Percentiles rank a stretch among this genome's conserved stretches.
Conservation (phyloP, 92 coral and sea anemone genomes). For the Blastomussa wellsi region DNA sequence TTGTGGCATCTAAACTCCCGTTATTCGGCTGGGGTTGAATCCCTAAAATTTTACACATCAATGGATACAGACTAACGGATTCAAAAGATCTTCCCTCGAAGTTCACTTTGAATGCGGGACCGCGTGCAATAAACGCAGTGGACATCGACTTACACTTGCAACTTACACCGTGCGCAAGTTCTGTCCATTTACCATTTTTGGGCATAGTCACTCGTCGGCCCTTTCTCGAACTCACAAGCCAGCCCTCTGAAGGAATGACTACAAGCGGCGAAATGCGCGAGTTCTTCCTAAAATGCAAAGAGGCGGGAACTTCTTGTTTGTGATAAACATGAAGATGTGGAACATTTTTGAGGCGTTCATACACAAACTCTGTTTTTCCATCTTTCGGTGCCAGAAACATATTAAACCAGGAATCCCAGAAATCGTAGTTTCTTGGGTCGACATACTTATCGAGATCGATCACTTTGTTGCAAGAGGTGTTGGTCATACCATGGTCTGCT, state of each 20-base stretch:
- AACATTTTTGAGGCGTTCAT: conserved; percentile 54
- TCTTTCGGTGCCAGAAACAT: conserved; percentile 64
- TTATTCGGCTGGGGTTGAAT: conserved; percentile 72
- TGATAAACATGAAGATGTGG: conserved; percentile 69
- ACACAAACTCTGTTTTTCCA: conserved; percentile 52
- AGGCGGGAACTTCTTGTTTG: conserved; percentile 69
- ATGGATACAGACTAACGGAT: conserved; percentile 71
- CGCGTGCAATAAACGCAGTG: conserved; percentile 81
- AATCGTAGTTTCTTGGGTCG: conserved; percentile 57
- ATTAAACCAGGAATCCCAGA: conserved; percentile 73
- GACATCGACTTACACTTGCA: conserved; percentile 62
- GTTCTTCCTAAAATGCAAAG: conserved; percentile 59
- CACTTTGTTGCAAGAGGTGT: conserved; percentile 58
- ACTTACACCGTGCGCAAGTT: conserved; percentile 68
- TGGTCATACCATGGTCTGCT: conserved; percentile 88
- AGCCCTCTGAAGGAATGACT: conserved; percentile 71
- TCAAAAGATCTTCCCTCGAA: conserved; percentile 62
- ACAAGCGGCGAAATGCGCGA: conserved; percentile 76
- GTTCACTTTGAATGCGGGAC: conserved; percentile 79
- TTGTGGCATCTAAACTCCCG: conserved; percentile 47
- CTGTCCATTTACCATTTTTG: background rate
- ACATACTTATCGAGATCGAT: conserved; percentile 64
- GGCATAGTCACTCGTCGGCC: conserved; percentile 12
- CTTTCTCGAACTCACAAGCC: conserved; percentile 60
- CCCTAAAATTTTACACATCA: conserved; percentile 78